Percentiles rank a stretch among this genome's conserved stretches.
Conservation (phyloP, 1,140 invertebrate genomes). For the Cherax quadricarinatus region DNA sequence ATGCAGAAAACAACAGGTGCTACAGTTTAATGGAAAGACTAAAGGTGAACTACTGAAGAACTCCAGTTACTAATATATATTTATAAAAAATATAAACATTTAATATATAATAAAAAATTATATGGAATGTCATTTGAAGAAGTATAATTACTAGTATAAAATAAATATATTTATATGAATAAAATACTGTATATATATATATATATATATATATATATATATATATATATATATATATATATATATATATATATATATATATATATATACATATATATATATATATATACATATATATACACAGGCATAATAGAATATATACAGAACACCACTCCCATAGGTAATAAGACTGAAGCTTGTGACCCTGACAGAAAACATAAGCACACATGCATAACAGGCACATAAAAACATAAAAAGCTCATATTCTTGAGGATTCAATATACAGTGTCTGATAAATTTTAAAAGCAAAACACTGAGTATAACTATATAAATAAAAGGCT, state of each 20-base stretch:
- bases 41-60: neutral
- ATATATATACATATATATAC: neutral
- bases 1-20: constrained; percentile 10
- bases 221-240: neutral
- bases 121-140: neutral
- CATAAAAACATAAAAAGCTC: neutral
- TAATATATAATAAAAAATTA: neutral
- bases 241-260: neutral
- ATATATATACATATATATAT: neutral
- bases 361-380: no score
- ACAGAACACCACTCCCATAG: neutral
- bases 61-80: neutral
- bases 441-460: no score
- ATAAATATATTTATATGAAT: neutral
- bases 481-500: no score
- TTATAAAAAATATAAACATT: neutral
- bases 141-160: neutral
- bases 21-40: neutral
- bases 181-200: neutral
- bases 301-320: neutral
- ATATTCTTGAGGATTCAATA: no score
- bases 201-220: neutral
- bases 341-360: neutral
- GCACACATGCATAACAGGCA: neutral
- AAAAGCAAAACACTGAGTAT: no score